These are phyloP conservation scores for Sycophila texana DNA, from an alignment of 2,888 invertebrate species.

Conservation along the genomic window DNA sequence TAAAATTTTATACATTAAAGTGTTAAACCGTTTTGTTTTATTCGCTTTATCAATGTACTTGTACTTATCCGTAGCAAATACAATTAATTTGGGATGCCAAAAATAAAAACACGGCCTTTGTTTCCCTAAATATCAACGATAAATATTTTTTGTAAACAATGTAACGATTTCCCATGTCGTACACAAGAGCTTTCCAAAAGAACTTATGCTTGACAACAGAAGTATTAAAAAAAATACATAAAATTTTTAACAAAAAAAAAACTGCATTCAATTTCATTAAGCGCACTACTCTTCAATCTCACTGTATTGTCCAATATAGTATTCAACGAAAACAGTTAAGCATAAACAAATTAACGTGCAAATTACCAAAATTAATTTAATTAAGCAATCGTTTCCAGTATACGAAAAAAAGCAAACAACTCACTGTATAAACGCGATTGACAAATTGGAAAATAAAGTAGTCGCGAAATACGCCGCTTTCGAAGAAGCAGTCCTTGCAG, in stretches of 20 bases:
- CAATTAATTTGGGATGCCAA: constrained; percentile 34
- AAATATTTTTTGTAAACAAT: constrained; percentile 51
- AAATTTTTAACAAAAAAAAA: constrained; percentile 46
- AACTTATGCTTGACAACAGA: constrained; percentile 9
- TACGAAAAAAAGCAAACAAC: neutral
- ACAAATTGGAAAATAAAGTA: neutral
- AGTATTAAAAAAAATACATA: constrained; percentile 47
- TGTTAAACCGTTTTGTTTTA: constrained; percentile 25
- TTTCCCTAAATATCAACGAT: constrained; percentile 36
- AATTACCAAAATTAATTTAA: neutral
- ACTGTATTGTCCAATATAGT: neutral
- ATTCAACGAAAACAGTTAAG: too few relatives aligned
- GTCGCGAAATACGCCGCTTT: neutral
- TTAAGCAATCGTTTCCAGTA: neutral
- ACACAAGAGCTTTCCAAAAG: constrained; percentile 31
- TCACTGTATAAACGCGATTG: neutral
- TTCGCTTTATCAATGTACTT: constrained; percentile 37
- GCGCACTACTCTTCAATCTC: constrained; percentile 1
- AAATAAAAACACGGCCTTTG: constrained; percentile 17
- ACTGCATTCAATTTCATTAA: constrained; percentile 23
- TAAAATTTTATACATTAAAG: constrained; percentile 37
- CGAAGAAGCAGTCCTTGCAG: neutral
- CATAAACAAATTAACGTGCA: neutral
- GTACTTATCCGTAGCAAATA: constrained; percentile 45
- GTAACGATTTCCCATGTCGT: constrained; percentile 20